Conservation (phyloP, 1,140 invertebrate species). For the Ostrea edulis region DNA sequence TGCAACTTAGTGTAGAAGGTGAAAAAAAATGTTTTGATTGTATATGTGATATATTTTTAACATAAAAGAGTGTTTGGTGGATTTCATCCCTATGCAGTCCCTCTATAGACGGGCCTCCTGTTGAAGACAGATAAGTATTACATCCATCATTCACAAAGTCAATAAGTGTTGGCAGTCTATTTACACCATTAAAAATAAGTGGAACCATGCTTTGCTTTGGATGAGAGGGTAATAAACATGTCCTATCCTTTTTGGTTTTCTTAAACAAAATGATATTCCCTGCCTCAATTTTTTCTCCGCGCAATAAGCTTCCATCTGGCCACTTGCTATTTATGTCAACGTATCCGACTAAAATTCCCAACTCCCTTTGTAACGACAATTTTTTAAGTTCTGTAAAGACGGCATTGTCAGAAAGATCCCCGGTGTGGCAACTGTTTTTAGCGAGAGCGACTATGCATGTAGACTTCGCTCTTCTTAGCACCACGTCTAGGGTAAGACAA, state of each 20-base stretch:
- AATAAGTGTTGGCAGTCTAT: constrained; percentile 48
- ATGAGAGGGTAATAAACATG: constrained; percentile 61
- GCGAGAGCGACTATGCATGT: neutral
- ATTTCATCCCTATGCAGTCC: constrained; percentile 70
- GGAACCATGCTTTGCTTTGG: constrained; percentile 42
- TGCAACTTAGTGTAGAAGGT: neutral
- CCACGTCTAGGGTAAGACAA: neutral
- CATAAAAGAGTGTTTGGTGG: constrained; percentile 63
- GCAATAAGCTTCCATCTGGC: constrained; percentile 60
- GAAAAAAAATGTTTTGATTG: constrained; percentile 12
- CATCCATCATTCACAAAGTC: constrained; percentile 68
- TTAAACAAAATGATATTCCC: constrained; percentile 62
- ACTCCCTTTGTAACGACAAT: neutral
- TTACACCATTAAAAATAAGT: constrained; percentile 50
- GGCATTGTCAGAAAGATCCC: neutral
- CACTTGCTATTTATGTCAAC: constrained; percentile 48
- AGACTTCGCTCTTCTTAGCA: neutral
- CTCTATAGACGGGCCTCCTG: constrained; percentile 62
- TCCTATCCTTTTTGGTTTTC: constrained; percentile 60
- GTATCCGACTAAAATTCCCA: neutral
- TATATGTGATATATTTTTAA: constrained; percentile 55
- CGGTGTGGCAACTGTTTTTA: neutral
- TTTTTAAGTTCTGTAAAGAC: neutral
- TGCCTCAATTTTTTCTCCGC: constrained; percentile 7
- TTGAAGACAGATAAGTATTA: constrained; percentile 57